phyloP scores from a whole-genome alignment of 2,113 vertebrate genomes.

The Planiliza haematocheilus region DNA sequence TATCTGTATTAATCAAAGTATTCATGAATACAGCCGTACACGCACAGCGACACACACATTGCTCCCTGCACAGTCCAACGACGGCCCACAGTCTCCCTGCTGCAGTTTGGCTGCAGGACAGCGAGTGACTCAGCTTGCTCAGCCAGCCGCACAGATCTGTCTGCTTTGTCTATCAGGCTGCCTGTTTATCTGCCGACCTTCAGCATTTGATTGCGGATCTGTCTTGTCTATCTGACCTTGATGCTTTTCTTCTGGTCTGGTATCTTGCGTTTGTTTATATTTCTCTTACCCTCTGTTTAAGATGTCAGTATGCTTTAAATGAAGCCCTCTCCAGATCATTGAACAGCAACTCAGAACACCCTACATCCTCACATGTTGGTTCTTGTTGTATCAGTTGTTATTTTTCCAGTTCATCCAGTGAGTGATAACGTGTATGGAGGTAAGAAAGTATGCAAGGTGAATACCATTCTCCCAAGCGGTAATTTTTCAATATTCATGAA shows the following conservation, averaged over 20 bases:
- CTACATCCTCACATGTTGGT: too few relatives aligned
- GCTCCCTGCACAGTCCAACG: constrained; percentile 8
- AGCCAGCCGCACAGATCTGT: constrained; percentile 28
- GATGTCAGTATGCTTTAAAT: background rate
- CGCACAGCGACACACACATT: constrained; percentile 45
- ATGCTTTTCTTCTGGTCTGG: constrained; percentile 3
- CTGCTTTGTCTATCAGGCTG: constrained; percentile 52
- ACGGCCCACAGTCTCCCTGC: constrained; percentile 49
- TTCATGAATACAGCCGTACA: constrained; percentile 28
- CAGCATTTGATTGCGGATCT: constrained; percentile 26
- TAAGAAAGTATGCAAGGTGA: too few relatives aligned
- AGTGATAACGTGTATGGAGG: too few relatives aligned
- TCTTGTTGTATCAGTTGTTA: too few relatives aligned
- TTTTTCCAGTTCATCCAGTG: too few relatives aligned
- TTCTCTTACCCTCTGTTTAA: background rate
- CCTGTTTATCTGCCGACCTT: constrained; percentile 48
- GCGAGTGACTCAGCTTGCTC: constrained; percentile 63
- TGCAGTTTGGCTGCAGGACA: constrained; percentile 63
- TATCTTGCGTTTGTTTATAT: constrained; percentile 7
- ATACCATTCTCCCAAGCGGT: background rate
- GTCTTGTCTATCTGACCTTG: constrained; percentile 11
- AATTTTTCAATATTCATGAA: background rate
- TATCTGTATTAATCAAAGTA: constrained; percentile 44
- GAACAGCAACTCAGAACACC: too few relatives aligned
- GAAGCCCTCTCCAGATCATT: too few relatives aligned